Evolutionary conservation across 1,140 invertebrate species (phyloP).

Genomic region (Bemisia tabaci): DNA sequence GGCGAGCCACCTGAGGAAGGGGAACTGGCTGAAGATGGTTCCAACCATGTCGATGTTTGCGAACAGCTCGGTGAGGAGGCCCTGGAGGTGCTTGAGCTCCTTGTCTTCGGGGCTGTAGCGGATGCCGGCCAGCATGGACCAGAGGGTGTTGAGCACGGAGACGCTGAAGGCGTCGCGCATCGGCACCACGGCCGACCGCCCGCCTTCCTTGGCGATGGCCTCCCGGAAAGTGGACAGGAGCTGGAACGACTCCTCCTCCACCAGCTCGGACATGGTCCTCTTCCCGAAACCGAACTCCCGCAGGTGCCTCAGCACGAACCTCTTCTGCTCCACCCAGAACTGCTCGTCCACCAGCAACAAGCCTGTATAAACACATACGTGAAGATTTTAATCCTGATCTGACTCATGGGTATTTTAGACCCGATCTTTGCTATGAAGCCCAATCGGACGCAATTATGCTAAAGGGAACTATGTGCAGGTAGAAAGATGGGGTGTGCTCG

Average conservation of each 20-base stretch:
- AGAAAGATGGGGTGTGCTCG: too few relatives aligned
- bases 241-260: constrained; percentile 49
- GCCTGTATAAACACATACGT: constrained; percentile 26
- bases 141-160: constrained; percentile 69
- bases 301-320: constrained; percentile 61
- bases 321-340: constrained; percentile 71
- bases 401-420: too few relatives aligned
- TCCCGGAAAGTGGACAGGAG: constrained; percentile 39
- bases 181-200: constrained; percentile 33
- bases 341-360: constrained; percentile 56
- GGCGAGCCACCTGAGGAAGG: constrained; percentile 53
- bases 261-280: constrained; percentile 52
- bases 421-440: too few relatives aligned
- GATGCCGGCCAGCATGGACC: constrained; percentile 71
- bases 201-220: constrained; percentile 26
- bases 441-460: too few relatives aligned
- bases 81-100: constrained; percentile 49
- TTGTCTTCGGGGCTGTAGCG: constrained; percentile 42
- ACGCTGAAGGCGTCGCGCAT: constrained; percentile 60
- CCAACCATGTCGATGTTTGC: constrained; percentile 62
- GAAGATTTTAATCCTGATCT: too few relatives aligned
- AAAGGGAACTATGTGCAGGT: too few relatives aligned
- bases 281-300: constrained; percentile 70
- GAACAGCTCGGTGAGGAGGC: constrained; percentile 51
- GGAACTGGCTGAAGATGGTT: constrained; percentile 60